Base-by-base conservation (phyloP, 2,113 vertebrate species). In the Diphyllodes magnificus region DNA sequence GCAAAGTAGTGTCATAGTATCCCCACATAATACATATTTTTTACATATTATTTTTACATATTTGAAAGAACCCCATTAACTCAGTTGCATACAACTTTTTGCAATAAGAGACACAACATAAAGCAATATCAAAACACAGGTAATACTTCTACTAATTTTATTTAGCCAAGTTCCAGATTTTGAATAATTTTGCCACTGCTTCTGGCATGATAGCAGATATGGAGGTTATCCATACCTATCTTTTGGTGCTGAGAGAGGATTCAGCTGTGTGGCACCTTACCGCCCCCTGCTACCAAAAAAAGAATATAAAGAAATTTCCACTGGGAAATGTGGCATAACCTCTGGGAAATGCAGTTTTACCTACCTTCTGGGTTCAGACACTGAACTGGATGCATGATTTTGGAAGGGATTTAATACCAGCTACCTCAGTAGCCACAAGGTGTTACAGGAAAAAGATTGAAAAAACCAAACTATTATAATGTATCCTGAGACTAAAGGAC, bases 81-180 rank as follows among this genome's bases (percentile, higher is more conserved):
- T 82, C 69, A 70, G 19, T 85, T 85, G 3, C 50, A 37, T 63
- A 44, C 5, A 82, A 61, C 17, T 13, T 80, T 66, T 80, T 94
- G 71, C 92, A 96, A 68, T 88, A 96, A 95, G 37, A 78, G 42
- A 42, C 30, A 72, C 47, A 88, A 8, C 33, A 68, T 31, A 92
- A 92, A 96, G 90, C 87, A 96, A 81, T 96, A 95, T 86, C 20
- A 75, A 91, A 93, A 56, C 21, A 64, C 27, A 86, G 8, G 33
- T 77, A 88, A 64, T 50, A 50, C 27, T 79, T 87, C n/a, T 82
- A 37, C 39, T 39, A 35, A 72, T 91, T 89, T 76, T 76, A 65
- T 95, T 85, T 79, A 82, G 4, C 9, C 23, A 72, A 49, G 15
- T 3, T 87, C 40, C 65, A 80, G 50, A 70, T 82, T 88, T 94